Percentiles rank a stretch among this genome's conserved stretches.
Conservation (phyloP, 2,113 vertebrate genomes). For the Pionites leucogaster region DNA sequence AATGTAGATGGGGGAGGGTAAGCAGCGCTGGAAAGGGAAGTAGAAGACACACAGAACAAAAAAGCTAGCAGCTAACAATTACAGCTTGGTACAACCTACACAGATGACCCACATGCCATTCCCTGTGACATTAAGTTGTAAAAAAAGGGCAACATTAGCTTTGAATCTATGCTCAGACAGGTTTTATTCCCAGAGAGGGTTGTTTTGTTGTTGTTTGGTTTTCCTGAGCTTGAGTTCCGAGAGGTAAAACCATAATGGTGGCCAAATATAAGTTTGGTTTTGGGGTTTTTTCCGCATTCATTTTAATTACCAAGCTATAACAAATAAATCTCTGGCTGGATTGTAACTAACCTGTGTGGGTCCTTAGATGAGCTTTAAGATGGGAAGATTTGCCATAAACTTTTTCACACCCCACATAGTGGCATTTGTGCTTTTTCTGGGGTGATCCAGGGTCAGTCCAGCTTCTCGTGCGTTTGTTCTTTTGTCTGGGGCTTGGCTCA, state of each 20-base stretch:
- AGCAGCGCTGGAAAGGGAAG: neutral
- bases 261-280: conserved; percentile 30
- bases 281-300: neutral
- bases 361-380: conserved; percentile 98
- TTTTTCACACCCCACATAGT: conserved; percentile 98
- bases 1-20: neutral
- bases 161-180: neutral
- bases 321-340: conserved; percentile 42
- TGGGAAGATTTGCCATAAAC: conserved; percentile 99
- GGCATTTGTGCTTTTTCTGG: conserved; percentile 98
- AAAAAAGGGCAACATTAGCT: neutral
- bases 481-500: conserved; percentile 92
- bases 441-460: conserved; percentile 88
- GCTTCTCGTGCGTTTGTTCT: conserved; percentile 87
- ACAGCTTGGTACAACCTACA: conserved; percentile 41
- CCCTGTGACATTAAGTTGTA: neutral
- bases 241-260: conserved; percentile 19
- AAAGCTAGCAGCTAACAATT: conserved; percentile 33
- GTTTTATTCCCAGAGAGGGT: neutral
- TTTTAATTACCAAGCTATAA: conserved; percentile 57
- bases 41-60: neutral
- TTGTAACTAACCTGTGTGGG: conserved; percentile 96
- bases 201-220: conserved; percentile 2
- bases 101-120: neutral
- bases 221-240: conserved; percentile 4